These are phyloP conservation scores for Anthonomus grandis DNA, from an alignment of 1,140 invertebrate genomes.

Conservation along the genomic window DNA sequence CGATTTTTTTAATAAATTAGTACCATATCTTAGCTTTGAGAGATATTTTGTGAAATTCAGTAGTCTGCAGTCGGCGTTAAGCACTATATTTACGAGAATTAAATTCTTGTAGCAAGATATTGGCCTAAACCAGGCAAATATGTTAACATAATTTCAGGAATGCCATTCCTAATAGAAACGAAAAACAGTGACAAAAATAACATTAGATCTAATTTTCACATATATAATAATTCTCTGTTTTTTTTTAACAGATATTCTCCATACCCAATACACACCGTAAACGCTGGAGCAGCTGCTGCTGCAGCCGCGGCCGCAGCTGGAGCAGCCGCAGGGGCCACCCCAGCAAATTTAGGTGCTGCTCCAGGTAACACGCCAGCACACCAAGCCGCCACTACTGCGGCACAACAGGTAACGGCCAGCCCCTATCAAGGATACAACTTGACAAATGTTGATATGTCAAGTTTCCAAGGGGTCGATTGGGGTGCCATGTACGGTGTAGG, in stretches of 20 bases:
- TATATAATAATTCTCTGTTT: no score
- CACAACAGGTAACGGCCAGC: conserved; percentile 61
- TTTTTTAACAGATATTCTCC: conserved; percentile 56
- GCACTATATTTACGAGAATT: no score
- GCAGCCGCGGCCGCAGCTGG: conserved; percentile 54
- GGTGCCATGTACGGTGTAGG: conserved; percentile 85
- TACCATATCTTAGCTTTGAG: no score
- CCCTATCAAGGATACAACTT: conserved; percentile 78
- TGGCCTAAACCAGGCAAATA: no score
- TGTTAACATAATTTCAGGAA: background rate
- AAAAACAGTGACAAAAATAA: no score
- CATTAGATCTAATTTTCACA: background rate
- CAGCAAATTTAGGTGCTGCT: conserved; percentile 54
- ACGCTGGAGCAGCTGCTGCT: conserved; percentile 53
- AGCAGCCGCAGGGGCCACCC: conserved; percentile 53
- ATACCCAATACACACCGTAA: conserved; percentile 54
- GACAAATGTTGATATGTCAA: conserved; percentile 85
- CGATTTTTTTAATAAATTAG: no score
- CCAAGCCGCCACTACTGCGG: conserved; percentile 54
- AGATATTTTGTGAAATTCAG: no score
- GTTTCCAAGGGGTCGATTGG: conserved; percentile 88
- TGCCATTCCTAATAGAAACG: no score
- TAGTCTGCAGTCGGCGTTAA: no score
- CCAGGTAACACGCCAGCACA: conserved; percentile 50
- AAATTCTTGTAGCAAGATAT: no score